Conservation (phyloP, 1,140 invertebrate genomes). For the Trachymyrmex cornetzi region DNA sequence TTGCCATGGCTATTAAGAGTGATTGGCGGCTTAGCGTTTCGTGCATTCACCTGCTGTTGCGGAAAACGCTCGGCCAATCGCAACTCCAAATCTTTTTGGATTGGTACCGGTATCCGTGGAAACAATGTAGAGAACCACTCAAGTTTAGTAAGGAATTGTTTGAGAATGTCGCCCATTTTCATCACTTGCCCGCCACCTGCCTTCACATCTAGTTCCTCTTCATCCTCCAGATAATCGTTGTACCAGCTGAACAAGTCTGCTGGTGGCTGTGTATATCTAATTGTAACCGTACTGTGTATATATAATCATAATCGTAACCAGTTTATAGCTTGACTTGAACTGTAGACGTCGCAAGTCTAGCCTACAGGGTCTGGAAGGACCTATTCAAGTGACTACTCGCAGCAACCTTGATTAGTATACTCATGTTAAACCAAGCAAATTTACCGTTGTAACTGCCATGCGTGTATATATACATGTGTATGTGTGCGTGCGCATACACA, state of each 20-base stretch:
- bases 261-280: slow-evolving; percentile 98
- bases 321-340: not conserved
- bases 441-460: not conserved
- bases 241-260: slow-evolving; percentile 98
- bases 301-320: slow-evolving; percentile 78
- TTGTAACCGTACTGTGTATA: slow-evolving; percentile 28
- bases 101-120: slow-evolving; percentile 99
- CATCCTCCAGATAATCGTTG: slow-evolving; percentile 97
- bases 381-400: slow-evolving; percentile 1
- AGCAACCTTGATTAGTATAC: not conserved
- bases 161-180: slow-evolving; percentile 97
- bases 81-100: slow-evolving; percentile 96
- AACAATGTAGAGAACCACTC: slow-evolving; percentile 99
- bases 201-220: slow-evolving; percentile 98
- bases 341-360: slow-evolving; percentile 21
- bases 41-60: slow-evolving; percentile 82
- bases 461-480: not conserved
- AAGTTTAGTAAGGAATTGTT: slow-evolving; percentile 97
- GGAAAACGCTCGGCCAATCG: slow-evolving; percentile 89
- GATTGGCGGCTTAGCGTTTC: slow-evolving; percentile 84
- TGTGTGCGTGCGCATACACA: no score
- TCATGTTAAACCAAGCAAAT: not conserved
- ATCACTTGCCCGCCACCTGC: slow-evolving; percentile 98
- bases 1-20: slow-evolving; percentile 85
- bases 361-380: slow-evolving; percentile 9